Base-by-base conservation (phyloP, 2,888 invertebrate species). In the Amblyjoppa fuscipennis region DNA sequence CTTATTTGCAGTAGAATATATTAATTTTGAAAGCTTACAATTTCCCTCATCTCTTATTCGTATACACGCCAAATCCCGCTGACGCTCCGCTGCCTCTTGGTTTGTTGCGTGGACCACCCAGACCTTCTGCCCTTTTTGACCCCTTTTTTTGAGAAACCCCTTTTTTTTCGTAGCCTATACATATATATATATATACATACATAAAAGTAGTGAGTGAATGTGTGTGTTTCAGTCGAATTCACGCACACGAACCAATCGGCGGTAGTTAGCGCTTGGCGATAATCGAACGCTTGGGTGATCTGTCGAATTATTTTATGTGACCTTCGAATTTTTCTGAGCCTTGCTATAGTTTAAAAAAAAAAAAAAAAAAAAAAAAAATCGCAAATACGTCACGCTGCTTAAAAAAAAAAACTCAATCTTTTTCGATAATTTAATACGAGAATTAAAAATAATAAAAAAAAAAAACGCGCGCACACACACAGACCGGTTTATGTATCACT, bases 1-100 rank as follows among this genome's bases (percentile, higher is more conserved):
- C 93, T 94, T 94, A 94, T 94, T 94, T 94, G 94, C 94, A 94
- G 94, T 94, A 94, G 94, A 94, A 94, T 94, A 93, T 92, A 28
- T 93, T 93, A 92, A 93, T 93, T 93, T 94, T 93, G 92, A 93
- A 89, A 93, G 93, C 93, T 93, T 92, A 93, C 91, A 92, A 93
- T 89, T 92, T 91, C 90, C 91, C 90, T 89, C 89, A 89, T 90
- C 87, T 90, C 84, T 88, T 41, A 41, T 41, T 41, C 74, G 87
- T 84, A 87, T 86, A 87, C 73, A 88, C 83, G 78, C 84, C 81
- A 85, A 87, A 87, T 88, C 83, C 84, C 83, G 87, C 87, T 88
- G 88, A 88, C 87, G 85, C 83, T 84, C 83, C 88, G 85, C 87
- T 89, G 89, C 83, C 87, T 88, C 83, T 89, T 88, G 89, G 89